Conservation (phyloP, 2,113 vertebrate genomes). For the Callopanchax toddi region DNA sequence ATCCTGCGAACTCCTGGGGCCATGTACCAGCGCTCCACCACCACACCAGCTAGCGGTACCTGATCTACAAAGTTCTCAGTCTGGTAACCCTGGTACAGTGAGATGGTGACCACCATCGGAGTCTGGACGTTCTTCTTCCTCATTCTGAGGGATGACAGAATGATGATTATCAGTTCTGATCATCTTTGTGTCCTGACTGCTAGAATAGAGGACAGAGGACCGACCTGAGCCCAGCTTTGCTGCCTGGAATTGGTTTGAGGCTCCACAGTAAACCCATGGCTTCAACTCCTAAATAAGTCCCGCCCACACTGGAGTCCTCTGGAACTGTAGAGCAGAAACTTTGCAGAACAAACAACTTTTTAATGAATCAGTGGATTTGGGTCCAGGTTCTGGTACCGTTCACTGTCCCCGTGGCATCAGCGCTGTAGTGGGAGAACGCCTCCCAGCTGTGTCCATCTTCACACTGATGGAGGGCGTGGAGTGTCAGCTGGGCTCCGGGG, state of each 20-base stretch:
- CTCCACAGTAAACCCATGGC: conserved; percentile 82
- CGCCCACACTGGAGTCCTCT: conserved; percentile 69
- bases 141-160: conserved; percentile 56
- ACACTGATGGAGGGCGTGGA: conserved; percentile 54
- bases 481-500: conserved; percentile 55
- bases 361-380: background rate
- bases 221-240: conserved; percentile 74
- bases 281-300: conserved; percentile 76
- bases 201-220: background rate
- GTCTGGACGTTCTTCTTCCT: conserved; percentile 66
- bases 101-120: conserved; percentile 70
- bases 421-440: conserved; percentile 67
- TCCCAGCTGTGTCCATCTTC: conserved; percentile 74
- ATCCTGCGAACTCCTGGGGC: conserved; percentile 70
- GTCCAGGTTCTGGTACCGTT: conserved; percentile 38
- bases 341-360: background rate
- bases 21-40: conserved; percentile 76
- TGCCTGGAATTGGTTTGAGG: conserved; percentile 74
- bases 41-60: conserved; percentile 45
- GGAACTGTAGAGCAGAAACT: conserved; percentile 51
- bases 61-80: conserved; percentile 57
- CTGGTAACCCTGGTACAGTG: conserved; percentile 67
- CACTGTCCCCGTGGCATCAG: conserved; percentile 54
- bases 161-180: background rate
- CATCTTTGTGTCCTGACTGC: background rate